Conservation (phyloP, 2,888 invertebrate genomes). For the Andrena chrysosceles region DNA sequence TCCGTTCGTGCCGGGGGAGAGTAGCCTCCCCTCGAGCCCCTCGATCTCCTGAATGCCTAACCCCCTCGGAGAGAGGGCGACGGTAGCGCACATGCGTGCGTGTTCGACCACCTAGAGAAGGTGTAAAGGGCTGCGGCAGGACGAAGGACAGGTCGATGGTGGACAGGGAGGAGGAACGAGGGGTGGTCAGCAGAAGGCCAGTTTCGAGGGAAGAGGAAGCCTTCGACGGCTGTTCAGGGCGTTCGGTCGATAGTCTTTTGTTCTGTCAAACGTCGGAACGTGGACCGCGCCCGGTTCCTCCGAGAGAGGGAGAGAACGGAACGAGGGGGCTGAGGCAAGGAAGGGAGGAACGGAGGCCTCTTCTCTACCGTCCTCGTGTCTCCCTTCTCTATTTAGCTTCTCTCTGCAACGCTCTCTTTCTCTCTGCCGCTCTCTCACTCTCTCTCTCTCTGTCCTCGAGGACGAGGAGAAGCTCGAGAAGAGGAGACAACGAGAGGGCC, state of each 20-base stretch:
- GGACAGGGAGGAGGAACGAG: conserved; percentile 43
- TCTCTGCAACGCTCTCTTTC: background rate
- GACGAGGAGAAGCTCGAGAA: conserved; percentile 41
- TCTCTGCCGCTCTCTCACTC: conserved; percentile 5
- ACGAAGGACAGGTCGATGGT: background rate
- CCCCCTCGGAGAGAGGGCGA: background rate
- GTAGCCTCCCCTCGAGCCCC: conserved; percentile 5
- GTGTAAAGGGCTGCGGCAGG: conserved; percentile 47
- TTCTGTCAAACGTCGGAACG: conserved; percentile 84
- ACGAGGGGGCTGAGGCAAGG: conserved; percentile 23
- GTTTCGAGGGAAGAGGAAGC: conserved; percentile 54
- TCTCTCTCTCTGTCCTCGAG: conserved; percentile 20
- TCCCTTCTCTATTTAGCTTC: conserved; percentile 16
- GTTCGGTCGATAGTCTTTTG: conserved; percentile 83
- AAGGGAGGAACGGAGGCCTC: conserved; percentile 20
- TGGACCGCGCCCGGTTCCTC: conserved; percentile 78
- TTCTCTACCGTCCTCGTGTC: conserved; percentile 30
- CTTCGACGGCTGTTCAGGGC: conserved; percentile 54
- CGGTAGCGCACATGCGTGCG: conserved; percentile 45
- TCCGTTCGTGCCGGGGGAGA: conserved; percentile 33
- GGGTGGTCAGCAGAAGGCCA: conserved; percentile 49
- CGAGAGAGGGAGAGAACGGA: conserved; percentile 49
- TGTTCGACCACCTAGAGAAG: conserved; percentile 48
- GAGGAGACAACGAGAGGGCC: conserved; percentile 67
- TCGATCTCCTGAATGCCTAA: background rate